Base-by-base conservation (phyloP, 1,140 invertebrate genomes). In the Pygmarrhopalites habei region DNA sequence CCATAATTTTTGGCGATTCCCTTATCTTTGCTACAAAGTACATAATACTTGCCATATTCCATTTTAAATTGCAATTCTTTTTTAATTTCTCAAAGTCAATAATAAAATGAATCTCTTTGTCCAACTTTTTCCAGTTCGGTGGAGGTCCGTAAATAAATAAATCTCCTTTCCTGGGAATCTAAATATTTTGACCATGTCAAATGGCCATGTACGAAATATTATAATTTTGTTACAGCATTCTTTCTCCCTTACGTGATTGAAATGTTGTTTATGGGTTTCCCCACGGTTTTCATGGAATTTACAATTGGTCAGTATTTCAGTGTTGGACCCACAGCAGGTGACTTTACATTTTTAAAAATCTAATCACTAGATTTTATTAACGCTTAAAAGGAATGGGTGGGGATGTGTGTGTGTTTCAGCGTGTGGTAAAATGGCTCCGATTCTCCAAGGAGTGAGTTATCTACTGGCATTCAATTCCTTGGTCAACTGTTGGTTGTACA, bases 221-320 rank as follows among this genome's bases (percentile, higher is more conserved):
- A 30, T 60, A 29, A 21, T 55, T 19, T 55, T 56, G n/a, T 2
- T 59, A 12, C 30, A 60, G 78, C 78, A 4, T 82, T 82, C 64
- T 67, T 82, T 25, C 78, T 82, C 43, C 79, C 80, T 3, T 82
- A 80, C 68, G 19, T 78, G 15, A 71, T 80, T 5, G 70, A 80
- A 51, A 72, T 80, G 58, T 64, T 80, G 7, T 64, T 80, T 43
- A 74, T 80, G 29, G 80, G 79, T 26, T 74, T 78, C 47, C 73
- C 73, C 0, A 39, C 68, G 2, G 69, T 71, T 53, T 73, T 74
- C 58, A 58, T 74, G 66, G 73, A 82, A 64, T 68, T 80, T 5
- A 60, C 58, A 2, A 49, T 67, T 3, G 66, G 66, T 3, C 66
- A 67, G 46, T 67, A 57, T 43, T 62, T 44, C 46, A 60, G 61